A percentile compares a stretch with the other conserved stretches of the same genome.
phyloP scores from a whole-genome alignment of 2,888 invertebrate species.

The Imbricaverruca yamaguchii region DNA sequence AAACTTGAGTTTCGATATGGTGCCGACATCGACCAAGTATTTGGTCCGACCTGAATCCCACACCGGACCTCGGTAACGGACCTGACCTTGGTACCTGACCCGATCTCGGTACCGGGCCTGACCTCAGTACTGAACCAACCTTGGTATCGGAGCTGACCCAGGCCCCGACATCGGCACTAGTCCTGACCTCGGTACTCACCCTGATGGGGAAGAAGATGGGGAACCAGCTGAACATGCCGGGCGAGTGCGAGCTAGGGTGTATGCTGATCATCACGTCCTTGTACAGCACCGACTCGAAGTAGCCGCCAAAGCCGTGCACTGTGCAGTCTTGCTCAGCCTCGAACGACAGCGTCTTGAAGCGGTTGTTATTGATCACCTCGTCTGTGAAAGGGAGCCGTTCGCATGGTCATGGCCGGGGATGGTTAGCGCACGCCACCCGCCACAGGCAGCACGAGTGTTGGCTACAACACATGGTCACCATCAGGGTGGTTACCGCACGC shows the following conservation, averaged over 20 bases:
- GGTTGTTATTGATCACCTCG: conserved; percentile 56
- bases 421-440: too few relatives aligned
- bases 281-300: conserved; percentile 82
- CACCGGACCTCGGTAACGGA: too few relatives aligned
- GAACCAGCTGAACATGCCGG: conserved; percentile 94
- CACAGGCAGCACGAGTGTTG: too few relatives aligned
- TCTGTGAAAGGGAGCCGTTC: conserved; percentile 38
- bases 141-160: too few relatives aligned
- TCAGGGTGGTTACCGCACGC: too few relatives aligned
- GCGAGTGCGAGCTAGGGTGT: conserved; percentile 76
- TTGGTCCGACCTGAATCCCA: too few relatives aligned
- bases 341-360: conserved; percentile 62
- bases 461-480: too few relatives aligned
- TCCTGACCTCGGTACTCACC: conserved; percentile 46
- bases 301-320: conserved; percentile 91
- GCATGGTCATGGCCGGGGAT: conserved; percentile 34
- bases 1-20: too few relatives aligned
- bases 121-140: too few relatives aligned
- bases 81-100: too few relatives aligned
- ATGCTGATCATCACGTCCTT: conserved; percentile 80
- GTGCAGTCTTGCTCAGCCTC: conserved; percentile 64
- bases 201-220: conserved; percentile 87
- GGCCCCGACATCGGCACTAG: neutral
- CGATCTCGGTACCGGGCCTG: too few relatives aligned
- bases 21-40: too few relatives aligned